Base-by-base conservation (phyloP, 2,797 vertebrate genomes). In the Silurus aristotelis region DNA sequence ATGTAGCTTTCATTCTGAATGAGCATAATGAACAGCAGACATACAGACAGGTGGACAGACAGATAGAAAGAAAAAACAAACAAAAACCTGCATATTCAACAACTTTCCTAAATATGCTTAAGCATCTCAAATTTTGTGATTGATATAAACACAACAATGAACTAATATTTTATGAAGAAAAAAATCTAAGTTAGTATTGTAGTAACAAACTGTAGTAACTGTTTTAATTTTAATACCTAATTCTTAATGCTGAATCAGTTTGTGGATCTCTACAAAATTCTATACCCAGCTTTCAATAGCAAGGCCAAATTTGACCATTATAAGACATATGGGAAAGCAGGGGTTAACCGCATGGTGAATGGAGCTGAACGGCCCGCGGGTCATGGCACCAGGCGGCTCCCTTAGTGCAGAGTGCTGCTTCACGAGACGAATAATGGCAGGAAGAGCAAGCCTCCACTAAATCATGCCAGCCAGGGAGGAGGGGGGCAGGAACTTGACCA, bases 381-480 rank as follows among this genome's bases (percentile, higher is more conserved):
- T 93, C 92, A 92, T 83, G 93, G 92, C 86, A 52, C 80, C 89
- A 25, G 77, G 83, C 90, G 64, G 83, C 90, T 92, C 88, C 76
- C 84, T 90, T 84, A 67, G 75, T 91, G 92, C 91, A 95, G 92
- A 75, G 68, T 76, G 48, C 70, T 93, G 92, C 93, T 92, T 92
- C 76, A 75, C 90, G 92, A 95, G 95, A 92, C 91, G 89, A 94
- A 95, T 95, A 93, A 95, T 93, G 93, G 93, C 93, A 92, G 93
- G 92, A 95, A 95, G 92, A 86, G 60, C 90, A 91, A 82, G 87
- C 94, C 91, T 90, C 86, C n/a, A 90, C 91, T 94, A 93, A 95
- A 94, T 94, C 92, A 91, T 91, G 90, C 88, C 92, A 90, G 92
- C 91, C 84, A 87, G 84, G 63, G 87, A 83, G 63, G 90, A 88